Evolutionary conservation across 1,140 invertebrate species (phyloP).

Genomic region (Diorhabda sublineata): DNA sequence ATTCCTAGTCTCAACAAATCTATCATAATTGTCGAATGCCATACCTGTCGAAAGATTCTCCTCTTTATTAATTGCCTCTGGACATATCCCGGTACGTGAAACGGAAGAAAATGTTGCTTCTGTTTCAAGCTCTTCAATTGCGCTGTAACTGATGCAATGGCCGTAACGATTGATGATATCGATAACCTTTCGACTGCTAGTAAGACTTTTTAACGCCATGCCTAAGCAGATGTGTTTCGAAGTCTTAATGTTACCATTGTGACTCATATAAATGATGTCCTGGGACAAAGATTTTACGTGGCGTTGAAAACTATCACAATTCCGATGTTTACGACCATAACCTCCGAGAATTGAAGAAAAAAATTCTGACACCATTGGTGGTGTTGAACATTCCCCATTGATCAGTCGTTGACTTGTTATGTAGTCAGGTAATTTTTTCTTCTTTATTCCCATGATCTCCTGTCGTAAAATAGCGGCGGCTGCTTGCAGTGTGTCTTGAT

Average conservation of each 20-base stretch:
- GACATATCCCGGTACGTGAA: too few species aligned
- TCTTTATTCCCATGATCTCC: constrained; percentile 23
- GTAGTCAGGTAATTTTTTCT: constrained; percentile 27
- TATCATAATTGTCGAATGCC: constrained; percentile 49
- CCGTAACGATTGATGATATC: constrained; percentile 28
- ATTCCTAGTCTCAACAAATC: constrained; percentile 47
- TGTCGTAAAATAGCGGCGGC: constrained; percentile 29
- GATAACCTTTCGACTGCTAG: constrained; percentile 39
- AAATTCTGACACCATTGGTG: constrained; percentile 18
- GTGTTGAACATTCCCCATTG: constrained; percentile 30
- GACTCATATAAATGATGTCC: constrained; percentile 32
- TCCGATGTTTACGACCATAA: constrained; percentile 17
- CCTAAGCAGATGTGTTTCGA: too few species aligned
- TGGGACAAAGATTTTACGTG: constrained; percentile 16
- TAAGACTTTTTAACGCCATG: constrained; percentile 38
- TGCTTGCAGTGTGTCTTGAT: constrained; percentile 26
- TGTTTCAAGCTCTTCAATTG: constrained; percentile 38
- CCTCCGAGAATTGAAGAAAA: constrained; percentile 18
- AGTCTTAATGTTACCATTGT: background rate
- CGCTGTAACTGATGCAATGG: constrained; percentile 33
- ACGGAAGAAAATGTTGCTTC: too few species aligned
- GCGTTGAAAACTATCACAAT: constrained; percentile 9
- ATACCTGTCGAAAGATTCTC: constrained; percentile 37
- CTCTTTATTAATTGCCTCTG: too few species aligned
- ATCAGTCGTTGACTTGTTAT: constrained; percentile 27